Base-by-base conservation (phyloP, 1,140 invertebrate genomes). In the Dryas iulia region DNA sequence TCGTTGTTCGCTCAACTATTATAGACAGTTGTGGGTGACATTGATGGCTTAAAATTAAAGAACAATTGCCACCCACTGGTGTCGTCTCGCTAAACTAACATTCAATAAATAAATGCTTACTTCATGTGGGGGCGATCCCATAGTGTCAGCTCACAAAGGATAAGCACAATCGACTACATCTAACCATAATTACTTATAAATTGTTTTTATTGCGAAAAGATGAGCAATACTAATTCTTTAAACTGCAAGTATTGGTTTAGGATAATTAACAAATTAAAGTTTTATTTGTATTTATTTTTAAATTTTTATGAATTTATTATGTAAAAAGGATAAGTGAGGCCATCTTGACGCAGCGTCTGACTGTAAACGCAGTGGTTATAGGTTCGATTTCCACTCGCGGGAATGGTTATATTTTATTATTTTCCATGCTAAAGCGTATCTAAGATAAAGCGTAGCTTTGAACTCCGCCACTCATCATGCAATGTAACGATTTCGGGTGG, bases 31-130 rank as follows among this genome's bases (percentile, higher is more conserved):
- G 62, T 64, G 53, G 53, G 31, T 28, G 14, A 64, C 30, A 57
- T 57, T 56, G 52, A 57, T 14, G 52, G 53, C 31, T 56, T 57
- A 64, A 64, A 35, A 56, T 64, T 56, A 24, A 64, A 64, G 18
- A 52, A 33, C 53, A 54, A 64, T 64, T 64, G 18, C 30, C 47
- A 54, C 52, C 47, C 52, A 54, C 26, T 33, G 18, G n/a, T 31
- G 7, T 56, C 10, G 28, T 64, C 52, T 56, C 52, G 26, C 30
- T 56, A 31, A 64, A 23, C 18, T 23, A 64, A 64, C 52, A 30
- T 56, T 18, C 28, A 33, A 65, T 65, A 58, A 64, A 64, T 64
- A 35, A 57, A 39, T 25, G 10, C 12, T 30, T 31, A 52, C 11
- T 57, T 39, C 30, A 54, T 26, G 52, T 39, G 63, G 47, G 31